Evolutionary conservation across 53 echinoderm and acorn worm genomes (phyloP).

Genomic region (Actinopyga echinites): DNA sequence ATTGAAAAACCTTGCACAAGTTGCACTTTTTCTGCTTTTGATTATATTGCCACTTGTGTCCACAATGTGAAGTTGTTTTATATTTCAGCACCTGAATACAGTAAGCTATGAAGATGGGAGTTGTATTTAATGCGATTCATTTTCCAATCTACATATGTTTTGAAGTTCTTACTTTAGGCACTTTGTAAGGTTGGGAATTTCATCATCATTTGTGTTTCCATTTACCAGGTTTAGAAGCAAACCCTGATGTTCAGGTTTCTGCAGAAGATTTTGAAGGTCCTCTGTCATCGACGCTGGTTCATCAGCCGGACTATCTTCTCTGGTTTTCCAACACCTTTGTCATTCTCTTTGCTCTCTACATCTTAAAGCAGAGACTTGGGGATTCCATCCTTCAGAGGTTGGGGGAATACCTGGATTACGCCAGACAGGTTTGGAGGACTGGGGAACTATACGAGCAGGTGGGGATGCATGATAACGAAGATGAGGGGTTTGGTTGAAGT

Average conservation of each 20-base stretch:
- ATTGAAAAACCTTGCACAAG: too few relatives aligned
- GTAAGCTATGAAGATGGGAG: too few relatives aligned
- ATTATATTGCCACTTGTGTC: too few relatives aligned
- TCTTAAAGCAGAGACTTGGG: conserved; percentile 73
- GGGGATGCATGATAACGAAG: conserved; percentile 71
- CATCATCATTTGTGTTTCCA: too few relatives aligned
- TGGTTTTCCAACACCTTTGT: conserved; percentile 85
- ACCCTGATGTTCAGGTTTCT: conserved; percentile 68
- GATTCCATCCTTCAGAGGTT: conserved; percentile 53
- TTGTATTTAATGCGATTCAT: too few relatives aligned
- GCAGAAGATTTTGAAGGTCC: conserved; percentile 72
- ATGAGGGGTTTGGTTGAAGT: conserved; percentile 39
- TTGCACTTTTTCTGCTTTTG: too few relatives aligned
- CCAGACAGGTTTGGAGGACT: conserved; percentile 80
- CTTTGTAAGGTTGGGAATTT: too few relatives aligned
- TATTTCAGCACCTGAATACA: too few relatives aligned
- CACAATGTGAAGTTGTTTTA: too few relatives aligned
- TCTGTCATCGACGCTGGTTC: conserved; percentile 56
- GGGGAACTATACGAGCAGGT: conserved; percentile 88
- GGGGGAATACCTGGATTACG: conserved; percentile 51
- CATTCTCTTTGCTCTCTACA: conserved; percentile 42
- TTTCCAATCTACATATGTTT: too few relatives aligned
- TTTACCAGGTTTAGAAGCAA: conserved; percentile 66
- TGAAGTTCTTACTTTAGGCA: too few relatives aligned
- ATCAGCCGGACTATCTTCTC: conserved; percentile 80